Evolutionary conservation across 1,140 invertebrate genomes (phyloP), one percentile per base, ranked within the genome.

Genomic region (Lamellibrachia luymesi): DNA sequence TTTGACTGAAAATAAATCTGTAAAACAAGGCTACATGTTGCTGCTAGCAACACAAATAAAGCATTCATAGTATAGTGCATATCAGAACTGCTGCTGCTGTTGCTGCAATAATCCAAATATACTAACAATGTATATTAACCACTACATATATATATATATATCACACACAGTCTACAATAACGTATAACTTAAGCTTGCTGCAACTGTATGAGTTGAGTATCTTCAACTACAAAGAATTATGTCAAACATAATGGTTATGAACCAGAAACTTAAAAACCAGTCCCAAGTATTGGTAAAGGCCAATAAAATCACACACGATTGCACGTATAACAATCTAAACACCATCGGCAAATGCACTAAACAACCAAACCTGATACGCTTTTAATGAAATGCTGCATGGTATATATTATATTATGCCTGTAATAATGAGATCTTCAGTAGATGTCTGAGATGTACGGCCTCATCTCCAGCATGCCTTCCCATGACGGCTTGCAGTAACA

Each of bases 401-500:
- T 80, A 80, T 80, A 80, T 80, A 80, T 80, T 80, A 80, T 80
- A 80, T 17, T 80, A 80, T 80, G 64, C 64, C 64, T 80, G 64
- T 80, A 80, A 80, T 80, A 80, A 80, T 17, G 8, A 80, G 64
- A 80, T 80, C 64, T 80, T 92, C 91, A 93, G 90, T 93, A 93
- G 51, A 93, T 49, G 64, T 93, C 93, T 4, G 93, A 93, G 38
- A 93, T 89, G 92, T 93, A 93, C 25, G 93, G 92, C 50, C 50
- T 51, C 27, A 90, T 92, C 6, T 56, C 80, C n/a, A 93, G 56
- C 89, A 92, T 92, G 80, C 56, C 92, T 90, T 93, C 93, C 93
- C 93, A 93, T 51, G 93, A 92, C 22, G 93, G 93, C 92, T 93
- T 90, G 51, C 93, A 93, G 51, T 90, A 93, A 50, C 93, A 93